Percentiles rank a stretch among this genome's conserved stretches.
These are phyloP conservation scores for Hemiscyllium ocellatum DNA, from an alignment of 2,113 vertebrate genomes.

Conservation along the genomic window DNA sequence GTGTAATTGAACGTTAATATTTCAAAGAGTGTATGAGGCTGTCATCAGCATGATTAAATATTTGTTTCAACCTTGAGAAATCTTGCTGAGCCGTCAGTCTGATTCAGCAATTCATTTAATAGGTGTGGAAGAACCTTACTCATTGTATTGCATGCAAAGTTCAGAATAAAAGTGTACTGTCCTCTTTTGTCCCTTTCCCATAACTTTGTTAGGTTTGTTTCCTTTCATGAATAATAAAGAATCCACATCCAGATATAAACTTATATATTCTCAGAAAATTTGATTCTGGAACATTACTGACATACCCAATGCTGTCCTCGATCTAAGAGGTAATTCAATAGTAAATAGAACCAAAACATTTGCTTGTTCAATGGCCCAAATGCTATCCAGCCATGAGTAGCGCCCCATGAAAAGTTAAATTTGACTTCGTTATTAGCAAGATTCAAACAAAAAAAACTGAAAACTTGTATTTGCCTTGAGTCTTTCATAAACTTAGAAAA, in stretches of 20 bases:
- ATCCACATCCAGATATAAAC: neutral
- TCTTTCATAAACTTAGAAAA: neutral
- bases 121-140: neutral
- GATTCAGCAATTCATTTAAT: neutral
- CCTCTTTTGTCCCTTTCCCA: neutral
- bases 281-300: neutral
- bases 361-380: neutral
- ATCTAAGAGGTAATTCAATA: neutral
- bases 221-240: neutral
- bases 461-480: neutral
- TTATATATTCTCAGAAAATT: neutral
- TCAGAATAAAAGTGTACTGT: neutral
- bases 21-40: neutral
- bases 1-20: neutral
- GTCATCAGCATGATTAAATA: neutral
- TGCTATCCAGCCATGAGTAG: neutral
- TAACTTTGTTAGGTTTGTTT: neutral
- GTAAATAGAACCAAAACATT: neutral
- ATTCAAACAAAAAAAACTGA: neutral
- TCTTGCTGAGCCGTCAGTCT: neutral
- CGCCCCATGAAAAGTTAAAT: neutral
- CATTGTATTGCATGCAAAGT: neutral
- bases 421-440: neutral
- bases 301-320: neutral
- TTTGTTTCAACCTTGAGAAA: conserved; percentile 8